phyloP scores from a whole-genome alignment of 2,888 invertebrate species.

The Polydrusus pterygomalis region DNA sequence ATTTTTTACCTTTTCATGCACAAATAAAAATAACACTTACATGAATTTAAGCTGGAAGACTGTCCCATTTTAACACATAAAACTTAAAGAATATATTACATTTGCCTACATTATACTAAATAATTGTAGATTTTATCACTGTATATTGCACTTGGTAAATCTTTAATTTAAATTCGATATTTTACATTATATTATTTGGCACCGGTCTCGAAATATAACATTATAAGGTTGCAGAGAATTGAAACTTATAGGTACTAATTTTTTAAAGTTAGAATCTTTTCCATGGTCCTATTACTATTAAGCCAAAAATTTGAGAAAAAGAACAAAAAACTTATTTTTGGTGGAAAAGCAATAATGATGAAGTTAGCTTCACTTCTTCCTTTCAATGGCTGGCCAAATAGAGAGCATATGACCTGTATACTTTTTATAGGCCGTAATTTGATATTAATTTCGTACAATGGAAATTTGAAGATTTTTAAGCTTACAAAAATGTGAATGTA shows the following conservation, averaged over 20 bases:
- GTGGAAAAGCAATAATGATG: constrained; percentile 27
- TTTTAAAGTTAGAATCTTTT: background rate
- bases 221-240: background rate
- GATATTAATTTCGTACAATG: too few species aligned
- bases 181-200: constrained; percentile 36
- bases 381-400: background rate
- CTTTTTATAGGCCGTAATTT: too few species aligned
- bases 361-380: constrained; percentile 27
- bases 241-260: background rate
- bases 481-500: too few species aligned
- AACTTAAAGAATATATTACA: background rate
- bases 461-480: too few species aligned
- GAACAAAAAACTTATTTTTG: constrained; percentile 12
- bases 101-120: constrained; percentile 14
- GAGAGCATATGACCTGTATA: background rate
- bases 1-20: constrained; percentile 25
- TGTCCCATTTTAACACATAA: constrained; percentile 34
- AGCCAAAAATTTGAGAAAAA: background rate
- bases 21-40: constrained; percentile 30
- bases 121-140: constrained; percentile 29
- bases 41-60: constrained; percentile 41
- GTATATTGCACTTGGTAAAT: constrained; percentile 35
- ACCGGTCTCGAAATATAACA: constrained; percentile 24
- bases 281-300: background rate
- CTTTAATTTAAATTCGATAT: constrained; percentile 19